These are phyloP conservation scores for Oncorhynchus clarkii DNA, from an alignment of 2,113 vertebrate species.

Conservation along the genomic window DNA sequence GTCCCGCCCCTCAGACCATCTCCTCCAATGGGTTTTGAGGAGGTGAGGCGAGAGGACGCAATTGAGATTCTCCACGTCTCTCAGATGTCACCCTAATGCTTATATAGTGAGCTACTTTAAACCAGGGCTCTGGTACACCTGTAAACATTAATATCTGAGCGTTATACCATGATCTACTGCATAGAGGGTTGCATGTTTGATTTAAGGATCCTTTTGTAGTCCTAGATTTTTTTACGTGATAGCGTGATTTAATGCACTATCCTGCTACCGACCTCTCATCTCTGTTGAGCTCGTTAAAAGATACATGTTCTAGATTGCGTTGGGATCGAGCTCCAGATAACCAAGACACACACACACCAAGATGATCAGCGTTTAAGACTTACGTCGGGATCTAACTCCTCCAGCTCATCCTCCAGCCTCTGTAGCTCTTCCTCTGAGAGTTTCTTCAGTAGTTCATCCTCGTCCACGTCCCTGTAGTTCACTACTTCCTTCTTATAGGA, in stretches of 20 bases:
- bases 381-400: conserved; percentile 96
- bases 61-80: too few relatives aligned
- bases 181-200: too few relatives aligned
- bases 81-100: too few relatives aligned
- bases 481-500: conserved; percentile 86
- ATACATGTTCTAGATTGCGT: conserved; percentile 72
- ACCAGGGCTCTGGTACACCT: too few relatives aligned
- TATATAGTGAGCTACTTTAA: too few relatives aligned
- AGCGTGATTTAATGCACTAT: neutral
- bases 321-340: conserved; percentile 85
- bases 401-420: conserved; percentile 89
- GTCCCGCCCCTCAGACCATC: too few relatives aligned
- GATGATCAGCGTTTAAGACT: conserved; percentile 53
- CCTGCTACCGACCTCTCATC: neutral
- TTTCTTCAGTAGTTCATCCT: conserved; percentile 91
- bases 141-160: too few relatives aligned
- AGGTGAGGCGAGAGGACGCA: too few relatives aligned
- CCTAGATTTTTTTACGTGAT: neutral
- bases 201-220: too few relatives aligned
- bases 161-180: too few relatives aligned
- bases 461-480: conserved; percentile 95
- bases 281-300: neutral
- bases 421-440: conserved; percentile 91
- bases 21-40: too few relatives aligned
- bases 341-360: neutral